Conservation (phyloP, 2,888 invertebrate species). For the Atherix ibis region DNA sequence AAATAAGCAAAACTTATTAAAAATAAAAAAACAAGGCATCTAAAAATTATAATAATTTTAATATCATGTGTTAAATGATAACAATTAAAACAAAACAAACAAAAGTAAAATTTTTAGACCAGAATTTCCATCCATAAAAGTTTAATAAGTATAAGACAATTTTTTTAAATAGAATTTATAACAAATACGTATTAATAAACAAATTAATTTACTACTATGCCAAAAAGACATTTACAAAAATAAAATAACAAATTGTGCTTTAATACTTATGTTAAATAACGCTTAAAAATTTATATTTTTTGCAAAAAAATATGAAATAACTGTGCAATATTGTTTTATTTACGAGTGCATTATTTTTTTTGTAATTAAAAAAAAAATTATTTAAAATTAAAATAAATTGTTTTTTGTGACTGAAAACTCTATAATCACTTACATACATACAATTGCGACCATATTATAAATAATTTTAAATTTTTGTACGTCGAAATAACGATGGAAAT, state of each 20-base stretch:
- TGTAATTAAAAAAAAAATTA: too few species aligned
- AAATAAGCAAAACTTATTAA: conserved; percentile 22
- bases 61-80: not conserved
- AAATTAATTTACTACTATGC: not conserved
- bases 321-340: too few species aligned
- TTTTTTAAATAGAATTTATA: not conserved
- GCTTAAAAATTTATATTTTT: too few species aligned
- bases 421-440: too few species aligned
- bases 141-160: not conserved
- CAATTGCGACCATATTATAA: too few species aligned
- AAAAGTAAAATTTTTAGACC: not conserved
- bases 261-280: too few species aligned
- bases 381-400: too few species aligned
- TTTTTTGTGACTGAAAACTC: too few species aligned
- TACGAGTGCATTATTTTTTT: too few species aligned
- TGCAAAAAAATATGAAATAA: too few species aligned
- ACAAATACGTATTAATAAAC: not conserved
- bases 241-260: not conserved
- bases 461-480: too few species aligned
- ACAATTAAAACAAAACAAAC: not conserved
- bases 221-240: not conserved
- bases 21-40: not conserved
- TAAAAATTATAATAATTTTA: not conserved
- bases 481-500: too few species aligned
- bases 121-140: conserved; percentile 5